These are phyloP conservation scores for Eristalis arbustorum DNA, from an alignment of 2,888 invertebrate genomes.

Conservation along the genomic window DNA sequence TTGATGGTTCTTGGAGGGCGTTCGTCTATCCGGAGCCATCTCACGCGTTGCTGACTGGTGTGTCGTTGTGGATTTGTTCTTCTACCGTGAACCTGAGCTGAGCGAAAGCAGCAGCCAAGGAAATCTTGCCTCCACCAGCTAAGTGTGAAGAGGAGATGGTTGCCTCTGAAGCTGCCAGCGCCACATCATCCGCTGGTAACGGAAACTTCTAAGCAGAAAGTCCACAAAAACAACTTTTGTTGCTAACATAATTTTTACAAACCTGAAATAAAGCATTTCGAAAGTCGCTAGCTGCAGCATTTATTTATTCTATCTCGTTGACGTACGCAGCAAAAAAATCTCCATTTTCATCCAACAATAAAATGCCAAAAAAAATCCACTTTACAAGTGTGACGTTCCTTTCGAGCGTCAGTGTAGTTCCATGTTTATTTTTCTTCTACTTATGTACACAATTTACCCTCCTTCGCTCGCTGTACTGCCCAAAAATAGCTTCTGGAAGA, in stretches of 20 bases:
- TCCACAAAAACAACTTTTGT: slow-evolving; percentile 23
- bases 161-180: slow-evolving; percentile 78
- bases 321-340: too few species aligned
- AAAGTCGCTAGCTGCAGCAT: too few species aligned
- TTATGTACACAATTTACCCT: slow-evolving; percentile 5
- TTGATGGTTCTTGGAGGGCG: slow-evolving; percentile 96
- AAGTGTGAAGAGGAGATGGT: slow-evolving; percentile 80
- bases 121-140: slow-evolving; percentile 79
- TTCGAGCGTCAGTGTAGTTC: slow-evolving; percentile 3
- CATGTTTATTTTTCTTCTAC: neutral
- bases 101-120: slow-evolving; percentile 95
- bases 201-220: slow-evolving; percentile 77
- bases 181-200: slow-evolving; percentile 80
- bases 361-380: neutral
- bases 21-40: slow-evolving; percentile 95
- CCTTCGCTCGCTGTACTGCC: neutral
- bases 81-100: slow-evolving; percentile 99
- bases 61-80: slow-evolving; percentile 99
- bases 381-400: neutral
- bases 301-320: too few species aligned
- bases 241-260: slow-evolving; percentile 45
- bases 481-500: slow-evolving; percentile 37
- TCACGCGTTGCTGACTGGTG: slow-evolving; percentile 97
- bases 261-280: slow-evolving; percentile 63
- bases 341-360: neutral